phyloP scores from a whole-genome alignment of 2,888 invertebrate species.

The Phragmatobia fuliginosa region DNA sequence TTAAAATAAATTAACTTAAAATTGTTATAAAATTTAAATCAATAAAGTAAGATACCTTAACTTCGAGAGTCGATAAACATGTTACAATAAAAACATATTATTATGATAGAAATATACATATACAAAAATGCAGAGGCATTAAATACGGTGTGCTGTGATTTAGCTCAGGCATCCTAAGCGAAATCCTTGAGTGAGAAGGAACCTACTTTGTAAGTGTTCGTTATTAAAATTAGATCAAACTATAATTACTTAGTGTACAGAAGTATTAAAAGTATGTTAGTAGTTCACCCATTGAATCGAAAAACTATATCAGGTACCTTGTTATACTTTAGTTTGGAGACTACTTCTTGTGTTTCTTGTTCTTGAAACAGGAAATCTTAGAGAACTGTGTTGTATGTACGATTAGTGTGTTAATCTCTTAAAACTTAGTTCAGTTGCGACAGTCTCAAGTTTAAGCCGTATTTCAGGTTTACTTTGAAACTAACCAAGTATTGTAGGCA shows the following conservation, averaged over 20 bases:
- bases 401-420: conserved; percentile 2
- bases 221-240: neutral
- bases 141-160: too few relatives aligned
- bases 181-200: too few relatives aligned
- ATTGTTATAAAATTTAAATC: too few relatives aligned
- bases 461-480: neutral
- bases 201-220: too few relatives aligned
- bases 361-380: neutral
- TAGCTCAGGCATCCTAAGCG: too few relatives aligned
- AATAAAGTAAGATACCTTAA: too few relatives aligned
- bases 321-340: neutral
- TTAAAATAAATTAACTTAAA: too few relatives aligned
- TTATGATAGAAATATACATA: too few relatives aligned
- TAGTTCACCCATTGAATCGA: neutral
- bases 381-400: neutral
- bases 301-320: neutral
- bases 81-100: too few relatives aligned
- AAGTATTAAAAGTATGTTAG: neutral
- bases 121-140: too few relatives aligned
- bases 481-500: neutral
- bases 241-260: neutral
- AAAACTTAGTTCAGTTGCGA: neutral
- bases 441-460: neutral
- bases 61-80: too few relatives aligned
- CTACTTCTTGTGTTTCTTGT: neutral